Percentiles rank a stretch among this genome's conserved stretches.
Evolutionary conservation across 2,113 vertebrate species (phyloP).

Genomic region (Chauna torquata): DNA sequence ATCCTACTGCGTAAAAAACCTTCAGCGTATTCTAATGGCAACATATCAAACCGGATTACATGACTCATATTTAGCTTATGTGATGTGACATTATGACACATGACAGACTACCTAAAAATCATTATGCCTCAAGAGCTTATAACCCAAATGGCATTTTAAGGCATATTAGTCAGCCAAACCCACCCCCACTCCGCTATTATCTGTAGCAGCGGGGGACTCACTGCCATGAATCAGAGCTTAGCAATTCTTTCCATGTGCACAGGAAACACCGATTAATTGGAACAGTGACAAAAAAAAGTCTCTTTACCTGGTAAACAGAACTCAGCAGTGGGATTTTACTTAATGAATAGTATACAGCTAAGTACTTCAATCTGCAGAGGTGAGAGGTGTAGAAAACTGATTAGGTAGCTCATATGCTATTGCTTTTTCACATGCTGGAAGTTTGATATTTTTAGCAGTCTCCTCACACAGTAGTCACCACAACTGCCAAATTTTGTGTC

Average conservation of each 20-base stretch:
- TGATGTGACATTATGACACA: slow-evolving; percentile 13
- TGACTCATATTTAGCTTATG: slow-evolving; percentile 5
- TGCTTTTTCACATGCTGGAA: slow-evolving; percentile 8
- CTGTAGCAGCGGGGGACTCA: not conserved
- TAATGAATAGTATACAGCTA: slow-evolving; percentile 13
- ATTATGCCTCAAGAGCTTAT: not conserved
- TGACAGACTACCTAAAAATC: slow-evolving; percentile 1
- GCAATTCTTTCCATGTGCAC: slow-evolving; percentile 13
- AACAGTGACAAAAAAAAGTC: not conserved
- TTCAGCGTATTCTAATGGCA: not conserved
- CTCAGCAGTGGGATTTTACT: slow-evolving; percentile 26
- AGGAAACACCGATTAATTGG: slow-evolving; percentile 50
- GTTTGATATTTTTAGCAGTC: slow-evolving; percentile 19
- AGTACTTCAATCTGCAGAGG: not conserved
- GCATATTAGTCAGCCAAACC: not conserved
- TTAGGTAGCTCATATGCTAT: slow-evolving; percentile 8
- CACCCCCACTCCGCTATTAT: not conserved
- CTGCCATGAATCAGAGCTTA: not conserved
- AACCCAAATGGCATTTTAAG: slow-evolving; percentile 19
- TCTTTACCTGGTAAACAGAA: slow-evolving; percentile 49
- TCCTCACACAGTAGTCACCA: not conserved
- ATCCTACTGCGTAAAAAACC: not conserved
- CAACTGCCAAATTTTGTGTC: not conserved
- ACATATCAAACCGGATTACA: slow-evolving; percentile 8
- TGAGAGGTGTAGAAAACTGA: slow-evolving; percentile 27